These are phyloP conservation scores for Promerops cafer DNA, from an alignment of 2,113 vertebrate genomes.

Conservation along the genomic window DNA sequence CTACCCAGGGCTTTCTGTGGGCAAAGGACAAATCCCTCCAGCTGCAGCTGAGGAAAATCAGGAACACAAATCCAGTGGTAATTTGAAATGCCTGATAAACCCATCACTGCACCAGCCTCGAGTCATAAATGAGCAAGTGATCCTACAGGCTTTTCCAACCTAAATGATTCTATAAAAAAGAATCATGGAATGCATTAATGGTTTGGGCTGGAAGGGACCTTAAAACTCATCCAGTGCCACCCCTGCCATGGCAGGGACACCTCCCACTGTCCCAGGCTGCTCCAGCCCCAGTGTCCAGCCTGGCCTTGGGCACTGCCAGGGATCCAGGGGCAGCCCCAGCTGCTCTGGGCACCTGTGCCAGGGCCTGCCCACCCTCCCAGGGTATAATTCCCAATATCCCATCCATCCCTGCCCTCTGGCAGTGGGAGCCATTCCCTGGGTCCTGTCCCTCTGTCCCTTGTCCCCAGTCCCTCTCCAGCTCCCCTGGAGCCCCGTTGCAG, in stretches of 20 bases:
- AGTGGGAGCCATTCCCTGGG: neutral
- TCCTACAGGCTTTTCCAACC: neutral
- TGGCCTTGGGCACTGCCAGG: neutral
- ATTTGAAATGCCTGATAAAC: neutral
- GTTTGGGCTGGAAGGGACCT: neutral
- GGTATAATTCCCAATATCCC: neutral
- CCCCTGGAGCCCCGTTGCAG: neutral
- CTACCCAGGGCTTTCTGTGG: rapidly evolving
- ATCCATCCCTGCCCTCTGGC: neutral
- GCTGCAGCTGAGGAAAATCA: neutral
- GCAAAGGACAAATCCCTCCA: neutral
- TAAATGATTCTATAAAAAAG: neutral
- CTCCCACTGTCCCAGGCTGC: neutral
- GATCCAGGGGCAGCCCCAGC: neutral
- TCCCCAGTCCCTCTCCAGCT: neutral
- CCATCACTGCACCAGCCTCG: neutral
- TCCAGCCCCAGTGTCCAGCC: neutral
- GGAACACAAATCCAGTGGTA: neutral
- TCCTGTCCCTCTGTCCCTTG: neutral
- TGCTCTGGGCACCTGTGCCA: neutral
- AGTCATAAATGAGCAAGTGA: neutral
- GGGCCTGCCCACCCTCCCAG: rapidly evolving
- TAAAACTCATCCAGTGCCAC: rapidly evolving
- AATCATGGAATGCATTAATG: neutral
- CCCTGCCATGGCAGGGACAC: neutral